Base-by-base conservation (phyloP, 1,140 invertebrate species). In the Brachionus koreanus region DNA sequence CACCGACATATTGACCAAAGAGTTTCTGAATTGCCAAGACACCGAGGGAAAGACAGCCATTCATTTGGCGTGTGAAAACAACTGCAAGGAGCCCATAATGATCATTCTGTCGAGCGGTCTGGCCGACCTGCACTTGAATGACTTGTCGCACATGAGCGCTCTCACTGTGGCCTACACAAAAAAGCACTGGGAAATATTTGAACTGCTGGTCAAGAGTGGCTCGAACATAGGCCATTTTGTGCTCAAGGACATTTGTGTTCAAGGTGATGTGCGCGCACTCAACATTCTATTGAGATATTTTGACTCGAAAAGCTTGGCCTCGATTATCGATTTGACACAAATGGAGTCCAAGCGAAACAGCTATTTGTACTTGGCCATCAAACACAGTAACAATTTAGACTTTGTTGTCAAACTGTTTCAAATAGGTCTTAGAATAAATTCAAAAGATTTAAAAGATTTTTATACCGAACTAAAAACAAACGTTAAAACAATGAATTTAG, bases 11-110 rank as follows among this genome's bases (percentile, higher is more conserved):
- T 16, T 79, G 5, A 65, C 49, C 35, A 79, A 79, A 57, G 46
- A 79, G 29, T 79, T 79, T 49, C 49, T 79, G 19, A 79, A 79
- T 43, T 57, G 49, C 23, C 76, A 79, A 42, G 76, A 79, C 39
- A 43, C 37, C 3, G 49, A 65, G 12, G 76, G 76, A 13, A 61
- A 57, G 42, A 79, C 49, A 0, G 76, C 76, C 12, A 39, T 79
- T 13, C 76, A 61, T 25, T 13, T 79, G 35, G 76, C 76, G 2
- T 57, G 29, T 3, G 76, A 79, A 16, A 79, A 65, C 19, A 79
- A 79, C 37, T 61, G 23, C 35, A 57, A 79, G 25, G 49, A 79
- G 33, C 49, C 61, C 9, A 61, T 79, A 19, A 79, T 61, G 49
- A 79, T 79, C 29, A 57, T 79, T 19, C 12, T 79, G 6, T 61